Base-by-base conservation (phyloP, 2,113 vertebrate species). In the Indri indri region DNA sequence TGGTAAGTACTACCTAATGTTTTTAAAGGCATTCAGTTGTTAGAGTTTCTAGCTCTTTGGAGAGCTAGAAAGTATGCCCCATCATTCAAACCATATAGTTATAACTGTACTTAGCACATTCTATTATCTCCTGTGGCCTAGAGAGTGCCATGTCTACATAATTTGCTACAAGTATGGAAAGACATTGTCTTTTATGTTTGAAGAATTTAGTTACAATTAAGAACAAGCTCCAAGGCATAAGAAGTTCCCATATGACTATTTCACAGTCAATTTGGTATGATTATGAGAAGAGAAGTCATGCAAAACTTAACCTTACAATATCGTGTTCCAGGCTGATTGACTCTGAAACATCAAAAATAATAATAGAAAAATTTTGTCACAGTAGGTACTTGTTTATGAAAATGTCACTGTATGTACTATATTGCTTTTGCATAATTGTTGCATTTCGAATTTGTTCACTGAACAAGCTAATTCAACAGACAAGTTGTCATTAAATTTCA, bases 401-500 rank as follows among this genome's bases (percentile, higher is more conserved):
- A 92, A 93, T 89, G 97, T 97, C 92, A 90, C 68, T 85, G 34
- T 94, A 83, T 92, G 59, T 95, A 76, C 82, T 90, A n/a, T 95
- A 94, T 96, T 95, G 63, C 85, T 73, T 97, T 96, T 92, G 57
- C 63, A 87, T 96, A 97, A 97, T 87, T 97, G 91, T 61, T 94
- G 74, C 92, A 86, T 97, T 97, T 98, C 71, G 96, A 74, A 82
- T 94, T 91, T 97, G 89, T 92, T 98, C 94, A 91, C 34, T 97
- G 88, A 97, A 87, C 76, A 96, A 88, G 63, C 66, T 95, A 95
- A 97, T 97, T 97, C 97, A 84, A 93, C 82, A 97, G 96, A 96
- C 92, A 97, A 89, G 88, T 85, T 97, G 90, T 97, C 95, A 98
- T 97, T 97, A 98, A 94, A 92, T 96, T 94, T 88, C 40, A 84